These are phyloP conservation scores for human (Homo sapiens) DNA, from an alignment of 2,113 vertebrate genomes.

Conservation along the genomic window DNA sequence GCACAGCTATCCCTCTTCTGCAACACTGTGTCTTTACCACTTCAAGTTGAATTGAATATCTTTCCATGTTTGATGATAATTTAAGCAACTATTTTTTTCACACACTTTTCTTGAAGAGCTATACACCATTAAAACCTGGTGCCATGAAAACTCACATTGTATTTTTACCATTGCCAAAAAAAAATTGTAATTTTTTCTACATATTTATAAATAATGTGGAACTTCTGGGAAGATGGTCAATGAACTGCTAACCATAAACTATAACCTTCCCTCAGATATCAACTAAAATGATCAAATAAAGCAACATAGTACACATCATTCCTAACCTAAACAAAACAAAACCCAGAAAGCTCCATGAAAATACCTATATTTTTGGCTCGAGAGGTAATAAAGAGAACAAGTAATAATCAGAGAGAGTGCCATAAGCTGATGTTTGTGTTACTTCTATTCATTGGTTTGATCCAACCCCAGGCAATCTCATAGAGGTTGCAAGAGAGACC, in stretches of 20 bases:
- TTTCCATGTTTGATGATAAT: neutral
- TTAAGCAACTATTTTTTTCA: neutral
- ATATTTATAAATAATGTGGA: neutral
- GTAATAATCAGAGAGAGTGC: neutral
- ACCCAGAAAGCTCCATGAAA: neutral
- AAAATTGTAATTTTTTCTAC: neutral
- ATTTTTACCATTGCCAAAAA: neutral
- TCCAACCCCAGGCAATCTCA: neutral
- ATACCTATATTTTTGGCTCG: neutral
- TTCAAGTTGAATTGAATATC: neutral
- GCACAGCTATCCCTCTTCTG: neutral
- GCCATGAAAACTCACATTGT: neutral
- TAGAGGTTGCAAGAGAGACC: neutral
- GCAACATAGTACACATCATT: neutral
- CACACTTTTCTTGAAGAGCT: neutral
- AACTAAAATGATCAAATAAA: neutral
- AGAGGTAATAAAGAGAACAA: neutral
- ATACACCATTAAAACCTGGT: neutral
- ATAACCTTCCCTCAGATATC: neutral
- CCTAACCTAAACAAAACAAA: neutral
- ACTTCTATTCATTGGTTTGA: neutral
- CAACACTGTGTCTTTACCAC: neutral
- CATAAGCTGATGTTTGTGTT: neutral
- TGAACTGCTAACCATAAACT: neutral
- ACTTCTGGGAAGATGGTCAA: neutral